A percentile compares a stretch with the other conserved stretches of the same genome.
Evolutionary conservation across 1,140 invertebrate species (phyloP).

Genomic region (Drosophila arawakana): DNA sequence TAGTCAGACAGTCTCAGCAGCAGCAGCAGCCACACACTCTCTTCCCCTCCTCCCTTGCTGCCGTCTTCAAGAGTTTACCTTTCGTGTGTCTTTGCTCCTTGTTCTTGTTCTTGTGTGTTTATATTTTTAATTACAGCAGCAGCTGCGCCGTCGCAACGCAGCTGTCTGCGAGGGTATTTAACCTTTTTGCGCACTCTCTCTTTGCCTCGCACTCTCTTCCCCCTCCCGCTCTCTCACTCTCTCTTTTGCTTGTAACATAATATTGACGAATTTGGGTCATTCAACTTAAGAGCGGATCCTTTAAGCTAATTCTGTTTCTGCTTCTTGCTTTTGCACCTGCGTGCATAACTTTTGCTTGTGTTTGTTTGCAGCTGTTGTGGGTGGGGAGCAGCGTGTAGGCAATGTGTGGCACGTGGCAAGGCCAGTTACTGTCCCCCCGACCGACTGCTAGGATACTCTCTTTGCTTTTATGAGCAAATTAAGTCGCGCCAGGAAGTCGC

Average conservation of each 20-base stretch:
- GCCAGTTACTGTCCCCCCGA: conserved; percentile 33
- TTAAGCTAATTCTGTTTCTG: conserved; percentile 33
- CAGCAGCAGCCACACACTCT: not conserved
- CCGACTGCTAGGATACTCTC: not conserved
- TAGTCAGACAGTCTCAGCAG: not conserved
- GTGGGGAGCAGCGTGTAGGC: not conserved
- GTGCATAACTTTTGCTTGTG: not conserved
- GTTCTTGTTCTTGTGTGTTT: conserved; percentile 34
- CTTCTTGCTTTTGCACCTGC: conserved; percentile 49
- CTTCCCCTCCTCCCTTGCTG: conserved; percentile 1
- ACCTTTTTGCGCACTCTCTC: conserved; percentile 38
- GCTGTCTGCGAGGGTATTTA: conserved; percentile 63
- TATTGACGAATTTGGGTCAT: conserved; percentile 68
- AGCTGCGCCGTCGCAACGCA: conserved; percentile 78
- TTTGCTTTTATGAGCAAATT: conserved; percentile 59
- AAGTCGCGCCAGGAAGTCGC: conserved; percentile 71
- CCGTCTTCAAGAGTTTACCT: conserved; percentile 12
- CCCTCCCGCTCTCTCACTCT: not conserved
- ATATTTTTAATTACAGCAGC: conserved; percentile 76
- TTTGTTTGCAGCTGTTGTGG: conserved; percentile 46
- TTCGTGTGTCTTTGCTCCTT: conserved; percentile 29
- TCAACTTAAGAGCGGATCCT: conserved; percentile 54
- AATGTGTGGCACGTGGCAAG: conserved; percentile 61
- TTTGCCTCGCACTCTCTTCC: conserved; percentile 10
- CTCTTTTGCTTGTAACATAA: conserved; percentile 46